Base-by-base conservation (phyloP, 2,797 vertebrate species). In the Cossypha caffra region DNA sequence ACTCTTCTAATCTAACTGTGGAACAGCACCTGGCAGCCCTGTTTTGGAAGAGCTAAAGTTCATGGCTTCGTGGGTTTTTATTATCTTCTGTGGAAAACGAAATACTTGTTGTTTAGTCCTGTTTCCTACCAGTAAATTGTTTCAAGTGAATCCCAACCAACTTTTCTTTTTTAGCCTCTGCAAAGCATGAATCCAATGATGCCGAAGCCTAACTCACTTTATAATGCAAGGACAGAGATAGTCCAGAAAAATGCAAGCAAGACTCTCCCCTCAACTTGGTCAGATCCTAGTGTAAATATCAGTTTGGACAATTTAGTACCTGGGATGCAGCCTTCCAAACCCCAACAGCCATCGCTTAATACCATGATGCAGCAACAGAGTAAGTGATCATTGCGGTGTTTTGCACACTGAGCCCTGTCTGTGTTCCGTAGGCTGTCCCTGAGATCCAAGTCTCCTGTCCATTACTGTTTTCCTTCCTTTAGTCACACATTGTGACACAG, bases 361-460 rank as follows among this genome's bases (percentile, higher is more conserved):
- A 99, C 99, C 91, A 99, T 99, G 98, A 99, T 99, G 96, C 99
- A 99, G 84, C 99, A 99, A 77, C 99, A 99, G 86, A 99, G 99
- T 99, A 93, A 98, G 98, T 97, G 66, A 47, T 58, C 13, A 7
- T 25, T 52, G 52, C 51, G 4, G 12, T 63, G 25, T 25, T 28
- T 26, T 7, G 42, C 17, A 17, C 1, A 2, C 51, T 35, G 57
- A 80, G 47, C 31, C 48, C 62, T 38, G 26, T 21, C 3, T 63
- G 16, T 45, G 43, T 45, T 85, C 19, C n/a, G 15, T 2, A 57
- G 52, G 24, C 37, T 81, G 58, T 35, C 55, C 33, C 62, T 54
- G 48, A 72, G 72, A 26, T 37, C 38, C 18, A 11, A 64, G 15
- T 45, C 7, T 45, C 85, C 31, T 78, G 21, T 47, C 38, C 55